Base-by-base conservation (phyloP, 2,888 invertebrate species). In the Pollenia amentaria region DNA sequence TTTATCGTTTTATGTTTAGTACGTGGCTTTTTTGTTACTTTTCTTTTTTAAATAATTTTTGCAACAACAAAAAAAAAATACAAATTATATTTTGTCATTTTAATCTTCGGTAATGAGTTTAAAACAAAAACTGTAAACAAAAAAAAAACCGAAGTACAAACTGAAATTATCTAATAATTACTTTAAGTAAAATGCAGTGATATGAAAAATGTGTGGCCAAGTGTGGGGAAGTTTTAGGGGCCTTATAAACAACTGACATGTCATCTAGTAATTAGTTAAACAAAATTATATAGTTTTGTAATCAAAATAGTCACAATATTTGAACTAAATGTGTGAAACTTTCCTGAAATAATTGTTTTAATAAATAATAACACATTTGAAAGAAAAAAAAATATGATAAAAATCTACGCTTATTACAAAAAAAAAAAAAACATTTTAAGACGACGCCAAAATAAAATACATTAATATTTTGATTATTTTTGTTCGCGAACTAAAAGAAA, bases 21-120 rank as follows among this genome's bases (percentile, higher is more conserved):
- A 0, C 40, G n/a, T 10, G 3, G 16, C 44, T 79, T 51, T 21
- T 55, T 0, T 64, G 4, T 4, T 6, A 48, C n/a, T 57, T 48
- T 78, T 60, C 11, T 53, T 29, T 29, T 29, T 42, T 16, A 57
- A 18, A 48, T 40, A 60, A 60, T 46, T 70, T 70, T 60, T 9
- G 18, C 29, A 29, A 67, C 40, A 7, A 48, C 7, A 40, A 62
- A 7, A 21, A 42, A 69, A 64, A 57, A 42, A 16, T 53, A 18
- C 16, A 29, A 55, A 55, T 16, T 18, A 29, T 62, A 29, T 76
- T 82, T 82, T 82, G 82, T 82, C 82, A 76, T 76, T 82, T 76
- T 62, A 76, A 76, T 76, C 21, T 18, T n/a, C 53, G 44, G 18
- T 62, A 76, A 82, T 82, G 62, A 81, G 16, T 46, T n/a, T 7